Percentiles rank a stretch among this genome's conserved stretches.
phyloP scores from a whole-genome alignment of 2,113 vertebrate genomes.

The Panurus biarmicus region DNA sequence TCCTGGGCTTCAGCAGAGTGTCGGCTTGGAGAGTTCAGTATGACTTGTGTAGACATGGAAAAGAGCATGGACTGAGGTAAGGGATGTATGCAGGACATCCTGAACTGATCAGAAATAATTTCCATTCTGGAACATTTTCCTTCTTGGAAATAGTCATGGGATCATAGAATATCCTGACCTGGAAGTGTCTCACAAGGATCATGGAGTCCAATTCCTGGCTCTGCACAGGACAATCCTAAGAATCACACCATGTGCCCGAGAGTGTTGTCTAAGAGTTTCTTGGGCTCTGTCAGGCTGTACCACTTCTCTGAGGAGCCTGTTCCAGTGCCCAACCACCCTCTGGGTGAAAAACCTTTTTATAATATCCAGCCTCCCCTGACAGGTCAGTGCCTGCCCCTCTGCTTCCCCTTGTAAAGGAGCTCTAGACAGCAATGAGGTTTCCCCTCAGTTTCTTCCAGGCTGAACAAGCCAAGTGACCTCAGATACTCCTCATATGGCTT shows the following conservation, averaged over 20 bases:
- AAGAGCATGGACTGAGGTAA: not conserved
- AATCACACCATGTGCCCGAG: not conserved
- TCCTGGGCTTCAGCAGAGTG: not conserved
- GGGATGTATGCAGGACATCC: not conserved
- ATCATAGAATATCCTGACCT: not conserved
- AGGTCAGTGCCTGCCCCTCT: not conserved
- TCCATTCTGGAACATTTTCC: not conserved
- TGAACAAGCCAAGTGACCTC: not conserved
- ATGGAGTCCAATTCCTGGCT: not conserved
- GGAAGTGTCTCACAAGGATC: not conserved
- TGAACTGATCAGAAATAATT: not conserved
- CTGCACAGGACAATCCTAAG: not conserved
- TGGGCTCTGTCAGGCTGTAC: not conserved
- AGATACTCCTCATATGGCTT: not conserved
- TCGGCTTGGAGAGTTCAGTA: not conserved
- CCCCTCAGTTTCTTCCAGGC: not conserved
- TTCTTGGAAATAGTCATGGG: not conserved
- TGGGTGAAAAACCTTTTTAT: not conserved
- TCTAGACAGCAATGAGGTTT: not conserved
- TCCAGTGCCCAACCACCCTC: not conserved
- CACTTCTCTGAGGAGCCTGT: not conserved
- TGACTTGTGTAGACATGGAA: not conserved
- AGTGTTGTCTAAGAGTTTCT: not conserved
- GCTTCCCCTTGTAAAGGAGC: not conserved
- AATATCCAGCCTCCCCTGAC: not conserved